These are phyloP conservation scores for Actinostola sp. DNA, from an alignment of 92 coral and sea anemone genomes.

Conservation along the genomic window DNA sequence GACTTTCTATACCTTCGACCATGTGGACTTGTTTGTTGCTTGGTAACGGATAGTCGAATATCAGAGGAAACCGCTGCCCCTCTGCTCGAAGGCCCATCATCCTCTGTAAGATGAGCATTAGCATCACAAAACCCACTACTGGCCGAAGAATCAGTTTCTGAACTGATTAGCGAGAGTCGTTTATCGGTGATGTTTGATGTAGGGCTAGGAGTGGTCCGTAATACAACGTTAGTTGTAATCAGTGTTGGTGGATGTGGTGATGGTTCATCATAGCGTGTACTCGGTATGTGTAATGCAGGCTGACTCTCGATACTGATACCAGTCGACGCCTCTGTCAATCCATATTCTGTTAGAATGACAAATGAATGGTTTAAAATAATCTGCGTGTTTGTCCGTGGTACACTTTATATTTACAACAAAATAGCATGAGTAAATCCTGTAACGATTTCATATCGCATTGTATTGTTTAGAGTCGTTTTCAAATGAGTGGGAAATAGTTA, in stretches of 20 bases:
- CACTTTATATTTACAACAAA: too few species aligned
- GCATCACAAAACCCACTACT: constrained; percentile 80
- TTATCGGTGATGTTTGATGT: constrained; percentile 47
- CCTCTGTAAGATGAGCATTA: constrained; percentile 62
- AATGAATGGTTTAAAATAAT: neutral
- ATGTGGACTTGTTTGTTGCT: constrained; percentile 34
- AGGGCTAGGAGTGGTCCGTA: constrained; percentile 61
- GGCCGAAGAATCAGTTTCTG: constrained; percentile 77
- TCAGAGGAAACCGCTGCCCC: constrained; percentile 11
- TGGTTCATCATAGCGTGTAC: constrained; percentile 80
- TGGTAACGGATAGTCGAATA: constrained; percentile 4
- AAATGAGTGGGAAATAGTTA: too few species aligned
- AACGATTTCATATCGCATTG: too few species aligned
- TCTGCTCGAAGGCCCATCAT: constrained; percentile 60
- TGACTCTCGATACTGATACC: constrained; percentile 99
- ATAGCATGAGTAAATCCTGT: too few species aligned
- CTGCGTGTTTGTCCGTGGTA: too few species aligned
- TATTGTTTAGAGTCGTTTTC: too few species aligned
- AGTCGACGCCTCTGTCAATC: constrained; percentile 96
- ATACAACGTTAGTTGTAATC: constrained; percentile 39
- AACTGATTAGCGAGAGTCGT: constrained; percentile 65
- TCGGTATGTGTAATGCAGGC: constrained; percentile 87
- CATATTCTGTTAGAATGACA: constrained; percentile 69
- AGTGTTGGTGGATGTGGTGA: constrained; percentile 66
- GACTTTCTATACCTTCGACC: constrained; percentile 37